Evolutionary conservation across 2,113 vertebrate genomes (phyloP), one percentile per base, ranked within the genome.

Genomic region (Tupaia tana): DNA sequence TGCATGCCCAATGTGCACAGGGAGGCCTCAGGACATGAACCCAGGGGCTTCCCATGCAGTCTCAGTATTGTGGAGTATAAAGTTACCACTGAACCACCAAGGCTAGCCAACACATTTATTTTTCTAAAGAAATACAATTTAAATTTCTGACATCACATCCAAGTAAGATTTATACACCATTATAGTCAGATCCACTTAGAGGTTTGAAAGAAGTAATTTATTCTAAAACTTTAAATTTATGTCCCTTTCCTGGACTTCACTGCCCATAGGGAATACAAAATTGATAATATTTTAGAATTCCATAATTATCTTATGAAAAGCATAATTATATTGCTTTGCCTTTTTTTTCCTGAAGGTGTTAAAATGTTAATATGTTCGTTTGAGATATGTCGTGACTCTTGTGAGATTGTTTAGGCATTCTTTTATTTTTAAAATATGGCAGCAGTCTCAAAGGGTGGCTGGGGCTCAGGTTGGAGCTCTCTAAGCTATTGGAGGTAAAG

Each of bases 261-360:
- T 83, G 70, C 79, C 91, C 86, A 71, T 18, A 24, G 89, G 95
- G 93, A 95, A 67, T 52, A 85, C 9, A 12, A 34, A 93, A 74
- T 59, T 64, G 96, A 71, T 94, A 85, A 88, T 92, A 70, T 85
- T 96, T 94, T 95, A 96, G 67, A 75, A 89, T 20, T 71, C 54
- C 25, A 29, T 95, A 85, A 96, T 97, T 96, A 89, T 88, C 93
- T 91, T 91, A 94, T 80, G 89, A 95, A 82, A 96, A 93, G 89
- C 58, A 18, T 75, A 90, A 97, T 93, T 95, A 81, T 24, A 81
- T 69, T 19, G 31, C 91, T 95, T 95, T 86, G 66, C 83, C 56
- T 91, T 74, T 90, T 63, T 59, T 31, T 3, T 52, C 75, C 67
- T 1, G n/a, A 93, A 69, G 90, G 88, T 87, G 89, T 94, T 85